Conservation (phyloP, 1,140 invertebrate genomes). For the Meloidogyne exigua region DNA sequence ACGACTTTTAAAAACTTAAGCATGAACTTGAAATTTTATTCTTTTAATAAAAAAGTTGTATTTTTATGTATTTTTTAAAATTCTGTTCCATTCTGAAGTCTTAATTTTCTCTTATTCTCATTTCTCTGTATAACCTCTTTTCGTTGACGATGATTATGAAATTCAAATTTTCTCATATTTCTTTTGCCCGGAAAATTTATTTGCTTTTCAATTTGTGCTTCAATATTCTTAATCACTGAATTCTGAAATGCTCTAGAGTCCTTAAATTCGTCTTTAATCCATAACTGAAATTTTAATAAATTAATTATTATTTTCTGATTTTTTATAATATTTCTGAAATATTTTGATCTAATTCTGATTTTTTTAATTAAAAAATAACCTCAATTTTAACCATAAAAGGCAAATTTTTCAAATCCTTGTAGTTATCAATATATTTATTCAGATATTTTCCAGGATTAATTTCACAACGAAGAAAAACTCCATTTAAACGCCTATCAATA, state of each 20-base stretch:
- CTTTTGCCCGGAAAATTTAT: not conserved
- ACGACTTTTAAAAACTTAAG: too few relatives aligned
- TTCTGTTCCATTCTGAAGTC: too few relatives aligned
- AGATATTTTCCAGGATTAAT: not conserved
- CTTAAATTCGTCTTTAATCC: not conserved
- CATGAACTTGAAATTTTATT: too few relatives aligned
- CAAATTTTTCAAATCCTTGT: not conserved
- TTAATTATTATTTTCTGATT: not conserved
- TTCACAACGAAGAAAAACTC: not conserved
- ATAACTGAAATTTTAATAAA: not conserved
- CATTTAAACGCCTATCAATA: not conserved
- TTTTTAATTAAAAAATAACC: not conserved
- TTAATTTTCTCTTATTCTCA: too few relatives aligned
- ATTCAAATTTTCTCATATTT: not conserved
- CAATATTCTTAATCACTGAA: not conserved
- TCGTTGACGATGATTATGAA: not conserved
- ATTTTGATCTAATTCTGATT: too few relatives aligned
- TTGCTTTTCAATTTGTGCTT: not conserved
- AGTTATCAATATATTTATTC: not conserved
- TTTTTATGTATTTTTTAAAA: too few relatives aligned
- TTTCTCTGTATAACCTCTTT: not conserved
- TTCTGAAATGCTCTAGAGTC: not conserved
- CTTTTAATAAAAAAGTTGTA: too few relatives aligned
- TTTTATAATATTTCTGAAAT: too few relatives aligned
- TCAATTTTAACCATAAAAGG: slow-evolving; percentile 2